Evolutionary conservation across 2,888 invertebrate species (phyloP).

Genomic region (Polyommatus iphigenia): DNA sequence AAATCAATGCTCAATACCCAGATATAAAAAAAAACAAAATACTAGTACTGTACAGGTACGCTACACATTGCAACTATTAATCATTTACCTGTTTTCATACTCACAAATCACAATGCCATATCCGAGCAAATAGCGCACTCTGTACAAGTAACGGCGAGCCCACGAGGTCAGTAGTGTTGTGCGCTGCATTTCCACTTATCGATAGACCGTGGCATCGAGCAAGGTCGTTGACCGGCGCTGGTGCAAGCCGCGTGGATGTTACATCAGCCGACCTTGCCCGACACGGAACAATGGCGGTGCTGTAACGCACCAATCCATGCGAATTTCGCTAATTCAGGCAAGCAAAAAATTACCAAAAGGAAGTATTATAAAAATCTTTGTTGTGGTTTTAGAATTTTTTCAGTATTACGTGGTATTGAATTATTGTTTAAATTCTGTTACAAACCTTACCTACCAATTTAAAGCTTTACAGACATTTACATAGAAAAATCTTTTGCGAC

Average conservation of each 20-base stretch:
- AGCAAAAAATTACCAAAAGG: neutral
- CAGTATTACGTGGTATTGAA: too few relatives aligned
- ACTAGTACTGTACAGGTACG: too few relatives aligned
- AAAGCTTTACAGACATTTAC: neutral
- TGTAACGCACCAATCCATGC: constrained; percentile 41
- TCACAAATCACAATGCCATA: neutral
- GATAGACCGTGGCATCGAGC: constrained; percentile 53
- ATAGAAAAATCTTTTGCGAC: too few relatives aligned
- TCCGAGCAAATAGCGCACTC: constrained; percentile 31
- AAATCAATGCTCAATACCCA: too few relatives aligned
- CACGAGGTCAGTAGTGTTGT: constrained; percentile 51
- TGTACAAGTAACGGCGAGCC: constrained; percentile 36
- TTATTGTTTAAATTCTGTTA: neutral
- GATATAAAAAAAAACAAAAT: too few relatives aligned
- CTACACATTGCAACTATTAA: neutral
- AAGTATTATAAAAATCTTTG: neutral
- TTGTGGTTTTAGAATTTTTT: neutral
- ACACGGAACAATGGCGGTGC: constrained; percentile 67
- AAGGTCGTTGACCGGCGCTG: constrained; percentile 72
- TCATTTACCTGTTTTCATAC: neutral
- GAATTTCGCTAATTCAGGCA: constrained; percentile 34
- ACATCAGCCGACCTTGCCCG: constrained; percentile 73
- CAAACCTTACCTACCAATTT: neutral
- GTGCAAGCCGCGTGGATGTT: constrained; percentile 61
- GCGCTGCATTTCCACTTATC: constrained; percentile 44